Base-by-base conservation (phyloP, 1,140 invertebrate genomes). In the Trypoxylus dichotomus region DNA sequence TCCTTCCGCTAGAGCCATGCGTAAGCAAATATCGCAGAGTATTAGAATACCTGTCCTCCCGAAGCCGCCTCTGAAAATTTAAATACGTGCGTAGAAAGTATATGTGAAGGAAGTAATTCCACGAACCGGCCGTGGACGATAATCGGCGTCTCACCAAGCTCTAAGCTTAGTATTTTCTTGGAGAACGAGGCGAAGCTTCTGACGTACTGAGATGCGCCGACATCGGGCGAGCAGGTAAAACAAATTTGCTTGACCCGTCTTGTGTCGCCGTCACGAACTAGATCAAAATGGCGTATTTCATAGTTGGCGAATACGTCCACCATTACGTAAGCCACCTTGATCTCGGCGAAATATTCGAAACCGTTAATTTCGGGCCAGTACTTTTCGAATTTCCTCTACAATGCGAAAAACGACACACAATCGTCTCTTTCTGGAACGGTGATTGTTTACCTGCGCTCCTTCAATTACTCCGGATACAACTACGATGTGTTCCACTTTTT, bases 11-110 rank as follows among this genome's bases (percentile, higher is more conserved):
- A 87, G 88, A 27, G 92, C 86, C 79, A 90, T 89, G 83, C 93
- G 93, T 75, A 97, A 86, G 37, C 95, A 88, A 77, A 95, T 91
- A 85, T 96, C 95, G 76, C 95, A 88, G 1, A 94, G 91, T 75
- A 96, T 94, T 77, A 95, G 91, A 0, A 95, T 96, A n/a, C 95
- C 95, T 0, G 93, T 95, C 75, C 95, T 88, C 8, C 95, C 95
- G 43, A 96, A 94, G 42, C 95, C 95, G 63, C 94, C 94, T 84
- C 93, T 92, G 77, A 78, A 87, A 84, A 15, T 32, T 1, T 19
- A 42, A n/a, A 15, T 58, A n/a, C 2, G 47, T 58, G 21, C 21
- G 3, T 58, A 58, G 60, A 19, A 63, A 63, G 19, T 63, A 25
- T 63, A 68, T 29, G 10, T n/a, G n/a, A n/a, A n/a, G 1, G 2